phyloP scores from a whole-genome alignment of 2,888 invertebrate genomes.

The Polymixis flavicincta region DNA sequence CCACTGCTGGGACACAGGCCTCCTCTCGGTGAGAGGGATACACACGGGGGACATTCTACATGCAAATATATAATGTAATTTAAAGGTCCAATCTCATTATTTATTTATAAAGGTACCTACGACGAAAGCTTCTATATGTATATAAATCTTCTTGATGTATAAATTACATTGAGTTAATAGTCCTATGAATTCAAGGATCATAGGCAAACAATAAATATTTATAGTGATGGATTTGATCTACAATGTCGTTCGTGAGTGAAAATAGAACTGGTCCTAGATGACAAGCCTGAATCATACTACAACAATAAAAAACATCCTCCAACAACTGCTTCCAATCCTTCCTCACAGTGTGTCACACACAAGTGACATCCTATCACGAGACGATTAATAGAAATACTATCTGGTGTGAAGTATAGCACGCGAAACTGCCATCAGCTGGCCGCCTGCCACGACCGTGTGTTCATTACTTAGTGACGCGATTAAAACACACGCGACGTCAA shows the following conservation, averaged over 20 bases:
- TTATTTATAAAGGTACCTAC: too few relatives aligned
- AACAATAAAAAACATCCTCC: neutral
- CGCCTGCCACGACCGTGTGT: conserved; percentile 47
- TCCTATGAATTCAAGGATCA: neutral
- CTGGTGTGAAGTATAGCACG: conserved; percentile 75
- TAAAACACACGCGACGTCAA: conserved; percentile 61
- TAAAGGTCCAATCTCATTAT: neutral
- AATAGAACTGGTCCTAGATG: neutral
- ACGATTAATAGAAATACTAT: conserved; percentile 77
- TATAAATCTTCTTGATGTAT: too few relatives aligned
- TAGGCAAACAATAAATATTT: neutral
- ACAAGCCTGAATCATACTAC: neutral
- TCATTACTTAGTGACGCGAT: conserved; percentile 56
- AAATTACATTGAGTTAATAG: too few relatives aligned
- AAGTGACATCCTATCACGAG: conserved; percentile 71
- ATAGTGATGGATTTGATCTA: neutral
- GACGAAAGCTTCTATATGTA: too few relatives aligned
- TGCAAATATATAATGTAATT: neutral
- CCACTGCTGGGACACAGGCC: too few relatives aligned
- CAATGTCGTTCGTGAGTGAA: neutral
- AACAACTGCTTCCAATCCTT: conserved; percentile 8
- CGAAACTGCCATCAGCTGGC: conserved; percentile 71
- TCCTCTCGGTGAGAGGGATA: too few relatives aligned
- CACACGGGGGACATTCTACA: too few relatives aligned
- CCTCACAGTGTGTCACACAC: conserved; percentile 8